Evolutionary conservation across 2,797 vertebrate genomes (phyloP).

Genomic region (Linurgus olivaceus): DNA sequence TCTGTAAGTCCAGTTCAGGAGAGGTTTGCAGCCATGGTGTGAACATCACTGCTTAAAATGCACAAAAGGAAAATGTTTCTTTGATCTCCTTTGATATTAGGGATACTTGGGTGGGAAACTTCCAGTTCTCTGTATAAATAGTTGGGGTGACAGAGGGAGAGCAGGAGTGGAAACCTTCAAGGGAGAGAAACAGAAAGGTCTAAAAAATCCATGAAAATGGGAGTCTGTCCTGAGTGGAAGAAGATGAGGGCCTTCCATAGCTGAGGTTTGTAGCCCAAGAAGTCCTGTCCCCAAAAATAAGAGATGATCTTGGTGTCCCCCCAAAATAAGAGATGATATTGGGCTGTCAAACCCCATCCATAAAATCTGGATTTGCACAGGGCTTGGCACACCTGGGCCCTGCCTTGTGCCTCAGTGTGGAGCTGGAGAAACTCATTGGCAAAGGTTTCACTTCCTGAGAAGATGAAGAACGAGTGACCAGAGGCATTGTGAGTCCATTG

Average conservation of each 20-base stretch:
- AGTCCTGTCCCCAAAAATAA: accelerated
- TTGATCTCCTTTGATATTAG: background rate
- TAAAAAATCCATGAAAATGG: background rate
- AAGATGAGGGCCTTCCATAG: background rate
- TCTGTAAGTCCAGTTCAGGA: background rate
- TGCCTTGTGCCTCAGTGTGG: accelerated
- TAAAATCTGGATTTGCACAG: background rate
- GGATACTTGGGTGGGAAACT: background rate
- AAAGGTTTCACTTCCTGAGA: background rate
- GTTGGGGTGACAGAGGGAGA: background rate
- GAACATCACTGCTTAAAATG: background rate
- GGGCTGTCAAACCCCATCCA: background rate
- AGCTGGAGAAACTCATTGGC: background rate
- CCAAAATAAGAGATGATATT: accelerated
- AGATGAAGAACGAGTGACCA: accelerated
- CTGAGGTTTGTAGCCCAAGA: background rate
- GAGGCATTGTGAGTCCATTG: accelerated
- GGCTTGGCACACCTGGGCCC: background rate
- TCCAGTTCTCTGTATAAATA: background rate
- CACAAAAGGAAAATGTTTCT: background rate
- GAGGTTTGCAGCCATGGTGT: background rate
- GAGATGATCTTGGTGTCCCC: background rate
- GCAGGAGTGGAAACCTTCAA: background rate
- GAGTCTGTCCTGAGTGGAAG: background rate
- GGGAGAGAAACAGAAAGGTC: background rate